phyloP scores from a whole-genome alignment of 2,113 vertebrate species.

The Sialia sialis region DNA sequence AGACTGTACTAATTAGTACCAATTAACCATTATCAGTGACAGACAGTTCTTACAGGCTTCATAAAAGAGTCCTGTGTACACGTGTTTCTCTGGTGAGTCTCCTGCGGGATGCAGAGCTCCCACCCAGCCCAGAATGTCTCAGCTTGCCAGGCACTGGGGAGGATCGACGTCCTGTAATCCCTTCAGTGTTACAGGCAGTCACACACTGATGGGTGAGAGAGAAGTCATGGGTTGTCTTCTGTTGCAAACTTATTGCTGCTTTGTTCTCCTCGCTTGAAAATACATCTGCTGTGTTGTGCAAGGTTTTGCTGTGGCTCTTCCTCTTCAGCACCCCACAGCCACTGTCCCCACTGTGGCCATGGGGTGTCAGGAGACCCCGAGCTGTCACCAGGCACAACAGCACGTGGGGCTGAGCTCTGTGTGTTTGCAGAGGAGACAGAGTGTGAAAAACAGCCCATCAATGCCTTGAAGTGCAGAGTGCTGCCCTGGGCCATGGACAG shows the following conservation, averaged over 20 bases:
- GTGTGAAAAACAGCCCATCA: neutral
- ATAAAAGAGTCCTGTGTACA: neutral
- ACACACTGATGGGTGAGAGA: neutral
- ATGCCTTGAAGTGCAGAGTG: neutral
- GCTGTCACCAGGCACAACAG: neutral
- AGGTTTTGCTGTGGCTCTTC: neutral
- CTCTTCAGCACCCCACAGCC: neutral
- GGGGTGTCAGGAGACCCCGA: neutral
- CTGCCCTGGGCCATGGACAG: neutral
- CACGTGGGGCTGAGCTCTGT: neutral
- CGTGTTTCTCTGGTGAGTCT: neutral
- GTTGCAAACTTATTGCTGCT: neutral
- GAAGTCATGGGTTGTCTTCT: neutral
- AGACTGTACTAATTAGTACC: neutral
- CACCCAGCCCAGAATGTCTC: neutral
- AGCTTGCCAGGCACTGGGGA: neutral
- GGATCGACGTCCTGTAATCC: rapidly evolving
- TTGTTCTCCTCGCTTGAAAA: neutral
- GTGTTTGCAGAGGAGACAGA: neutral
- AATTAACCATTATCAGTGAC: neutral
- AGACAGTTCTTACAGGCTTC: neutral
- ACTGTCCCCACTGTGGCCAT: rapidly evolving
- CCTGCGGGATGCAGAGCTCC: neutral
- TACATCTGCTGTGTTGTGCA: neutral
- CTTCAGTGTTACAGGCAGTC: neutral